A percentile compares a stretch with the other conserved stretches of the same genome.
phyloP scores from a whole-genome alignment of 2,113 vertebrate genomes.

The Cephalopterus ornatus region DNA sequence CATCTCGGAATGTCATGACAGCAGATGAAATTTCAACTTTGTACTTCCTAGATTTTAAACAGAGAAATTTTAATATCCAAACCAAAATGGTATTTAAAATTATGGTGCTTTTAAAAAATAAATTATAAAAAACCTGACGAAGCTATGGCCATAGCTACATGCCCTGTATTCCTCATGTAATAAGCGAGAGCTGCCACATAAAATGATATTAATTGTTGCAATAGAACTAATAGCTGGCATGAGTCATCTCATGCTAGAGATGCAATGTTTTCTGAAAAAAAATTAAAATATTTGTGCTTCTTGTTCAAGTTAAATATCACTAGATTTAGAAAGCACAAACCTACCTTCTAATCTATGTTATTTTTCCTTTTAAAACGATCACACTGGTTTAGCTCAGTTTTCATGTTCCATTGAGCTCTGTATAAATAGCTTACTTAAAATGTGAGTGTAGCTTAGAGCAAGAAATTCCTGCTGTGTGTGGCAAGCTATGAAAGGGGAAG shows the following conservation, averaged over 20 bases:
- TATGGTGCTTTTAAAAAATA: background rate
- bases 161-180: background rate
- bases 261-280: background rate
- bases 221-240: background rate
- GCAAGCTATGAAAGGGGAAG: conserved; percentile 30
- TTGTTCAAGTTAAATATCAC: background rate
- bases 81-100: background rate
- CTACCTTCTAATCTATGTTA: background rate
- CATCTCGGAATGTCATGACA: background rate
- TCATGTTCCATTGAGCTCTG: background rate
- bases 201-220: background rate
- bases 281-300: background rate
- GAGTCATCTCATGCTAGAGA: background rate
- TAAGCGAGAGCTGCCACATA: background rate
- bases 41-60: background rate
- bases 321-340: background rate
- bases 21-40: background rate
- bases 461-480: conserved; percentile 47
- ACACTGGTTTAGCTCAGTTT: background rate
- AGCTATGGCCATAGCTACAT: background rate
- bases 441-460: background rate
- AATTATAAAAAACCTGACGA: background rate
- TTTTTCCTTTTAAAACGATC: background rate
- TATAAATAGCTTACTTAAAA: conserved; percentile 43
- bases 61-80: background rate